Conservation (phyloP, 2,797 vertebrate species). For the Momotus momota region DNA sequence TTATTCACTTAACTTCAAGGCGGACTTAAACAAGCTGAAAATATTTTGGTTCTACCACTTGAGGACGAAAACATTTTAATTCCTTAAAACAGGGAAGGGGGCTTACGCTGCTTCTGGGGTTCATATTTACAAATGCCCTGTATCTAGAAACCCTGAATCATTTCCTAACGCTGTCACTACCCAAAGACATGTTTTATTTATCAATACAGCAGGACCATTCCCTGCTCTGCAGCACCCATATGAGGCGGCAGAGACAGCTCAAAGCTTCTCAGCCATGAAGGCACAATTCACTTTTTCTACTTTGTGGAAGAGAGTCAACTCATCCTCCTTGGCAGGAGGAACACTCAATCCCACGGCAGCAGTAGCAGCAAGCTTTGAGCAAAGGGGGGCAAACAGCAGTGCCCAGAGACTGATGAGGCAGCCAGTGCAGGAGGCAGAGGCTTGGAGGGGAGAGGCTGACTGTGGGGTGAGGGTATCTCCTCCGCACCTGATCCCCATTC, state of each 20-base stretch:
- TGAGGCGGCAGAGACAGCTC: background rate
- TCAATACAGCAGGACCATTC: constrained; percentile 20
- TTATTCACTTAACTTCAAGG: constrained; percentile 41
- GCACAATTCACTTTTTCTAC: constrained; percentile 28
- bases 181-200: constrained; percentile 25
- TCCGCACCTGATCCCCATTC: background rate
- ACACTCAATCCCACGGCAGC: background rate
- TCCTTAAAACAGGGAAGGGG: background rate
- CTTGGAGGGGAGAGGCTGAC: background rate
- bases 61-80: constrained; percentile 26
- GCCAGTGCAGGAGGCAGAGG: background rate
- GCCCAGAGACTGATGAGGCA: background rate
- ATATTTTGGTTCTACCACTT: background rate
- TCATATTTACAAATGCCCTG: background rate
- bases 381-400: background rate
- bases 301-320: background rate
- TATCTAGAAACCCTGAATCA: background rate
- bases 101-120: background rate
- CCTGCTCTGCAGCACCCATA: background rate
- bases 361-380: background rate
- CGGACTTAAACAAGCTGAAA: background rate
- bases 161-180: background rate
- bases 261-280: constrained; percentile 42
- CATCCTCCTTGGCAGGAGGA: background rate
- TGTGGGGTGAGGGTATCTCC: background rate